Percentiles rank a stretch among this genome's conserved stretches.
These are phyloP conservation scores for Mizuhopecten yessoensis DNA, from an alignment of 1,140 invertebrate genomes.

Conservation along the genomic window DNA sequence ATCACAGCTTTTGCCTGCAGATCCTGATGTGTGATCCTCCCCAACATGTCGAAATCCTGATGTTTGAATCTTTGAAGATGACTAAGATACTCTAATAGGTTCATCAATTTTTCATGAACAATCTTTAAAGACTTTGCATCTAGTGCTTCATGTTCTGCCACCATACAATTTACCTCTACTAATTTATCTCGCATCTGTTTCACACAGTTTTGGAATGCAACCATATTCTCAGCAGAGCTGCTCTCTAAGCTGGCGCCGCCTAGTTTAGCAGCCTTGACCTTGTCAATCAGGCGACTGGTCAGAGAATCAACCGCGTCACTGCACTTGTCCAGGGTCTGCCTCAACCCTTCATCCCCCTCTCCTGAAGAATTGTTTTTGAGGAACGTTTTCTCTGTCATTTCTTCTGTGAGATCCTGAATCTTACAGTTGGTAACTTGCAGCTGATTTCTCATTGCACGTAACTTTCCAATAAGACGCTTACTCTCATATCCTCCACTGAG, in stretches of 20 bases:
- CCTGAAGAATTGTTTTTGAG: conserved; percentile 48
- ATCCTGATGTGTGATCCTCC: conserved; percentile 71
- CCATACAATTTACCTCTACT: conserved; percentile 63
- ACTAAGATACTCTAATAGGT: conserved; percentile 73
- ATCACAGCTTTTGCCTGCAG: conserved; percentile 48
- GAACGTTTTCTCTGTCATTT: conserved; percentile 58
- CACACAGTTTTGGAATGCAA: conserved; percentile 75
- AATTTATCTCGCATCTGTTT: conserved; percentile 73
- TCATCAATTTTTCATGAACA: conserved; percentile 71
- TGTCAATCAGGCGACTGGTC: conserved; percentile 65
- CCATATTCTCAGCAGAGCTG: conserved; percentile 55
- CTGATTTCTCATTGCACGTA: conserved; percentile 75
- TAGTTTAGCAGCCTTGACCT: conserved; percentile 58
- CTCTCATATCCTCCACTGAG: conserved; percentile 58
- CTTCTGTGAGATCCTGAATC: conserved; percentile 70
- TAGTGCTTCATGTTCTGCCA: conserved; percentile 72
- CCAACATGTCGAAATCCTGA: conserved; percentile 75
- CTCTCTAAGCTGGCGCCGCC: conserved; percentile 37
- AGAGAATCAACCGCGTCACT: conserved; percentile 72
- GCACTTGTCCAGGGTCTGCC: conserved; percentile 67
- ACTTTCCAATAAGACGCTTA: conserved; percentile 61
- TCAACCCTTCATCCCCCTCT: conserved; percentile 54
- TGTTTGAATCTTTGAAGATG: conserved; percentile 71
- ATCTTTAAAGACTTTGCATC: conserved; percentile 71
- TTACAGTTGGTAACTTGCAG: conserved; percentile 69